Percentiles rank a stretch among this genome's conserved stretches.
phyloP scores from a whole-genome alignment of 2,888 invertebrate species.

The Tuberolachnus salignus region DNA sequence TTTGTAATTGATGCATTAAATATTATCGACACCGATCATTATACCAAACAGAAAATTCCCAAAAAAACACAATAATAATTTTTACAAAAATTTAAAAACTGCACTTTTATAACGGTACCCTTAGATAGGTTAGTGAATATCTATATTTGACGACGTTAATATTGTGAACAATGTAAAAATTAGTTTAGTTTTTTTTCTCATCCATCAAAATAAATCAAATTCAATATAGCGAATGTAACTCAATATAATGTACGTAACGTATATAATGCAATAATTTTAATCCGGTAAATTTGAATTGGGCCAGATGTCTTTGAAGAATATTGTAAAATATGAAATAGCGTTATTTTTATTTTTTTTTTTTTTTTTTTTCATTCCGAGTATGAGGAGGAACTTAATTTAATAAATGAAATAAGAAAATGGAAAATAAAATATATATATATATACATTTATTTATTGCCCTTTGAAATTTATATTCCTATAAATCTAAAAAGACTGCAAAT shows the following conservation, averaged over 20 bases:
- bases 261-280: constrained; percentile 8
- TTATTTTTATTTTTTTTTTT: too few species aligned
- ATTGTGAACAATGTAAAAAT: neutral
- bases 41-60: too few species aligned
- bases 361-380: too few species aligned
- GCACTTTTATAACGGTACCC: too few species aligned
- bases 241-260: constrained; percentile 2
- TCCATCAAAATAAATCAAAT: constrained; percentile 6
- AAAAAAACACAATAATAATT: too few species aligned
- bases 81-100: too few species aligned
- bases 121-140: too few species aligned
- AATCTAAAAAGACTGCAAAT: constrained; percentile 37
- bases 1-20: too few species aligned
- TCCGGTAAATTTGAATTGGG: constrained; percentile 43
- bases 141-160: too few species aligned
- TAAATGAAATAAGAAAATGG: constrained; percentile 25
- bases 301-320: constrained; percentile 36
- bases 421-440: neutral
- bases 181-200: neutral
- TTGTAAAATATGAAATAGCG: neutral
- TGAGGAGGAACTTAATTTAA: constrained; percentile 33
- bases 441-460: constrained; percentile 29
- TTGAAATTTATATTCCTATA: constrained; percentile 26
- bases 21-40: too few species aligned
- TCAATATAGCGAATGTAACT: neutral